Evolutionary conservation across 2,888 invertebrate genomes (phyloP).

Genomic region (Autographa pulchrina): DNA sequence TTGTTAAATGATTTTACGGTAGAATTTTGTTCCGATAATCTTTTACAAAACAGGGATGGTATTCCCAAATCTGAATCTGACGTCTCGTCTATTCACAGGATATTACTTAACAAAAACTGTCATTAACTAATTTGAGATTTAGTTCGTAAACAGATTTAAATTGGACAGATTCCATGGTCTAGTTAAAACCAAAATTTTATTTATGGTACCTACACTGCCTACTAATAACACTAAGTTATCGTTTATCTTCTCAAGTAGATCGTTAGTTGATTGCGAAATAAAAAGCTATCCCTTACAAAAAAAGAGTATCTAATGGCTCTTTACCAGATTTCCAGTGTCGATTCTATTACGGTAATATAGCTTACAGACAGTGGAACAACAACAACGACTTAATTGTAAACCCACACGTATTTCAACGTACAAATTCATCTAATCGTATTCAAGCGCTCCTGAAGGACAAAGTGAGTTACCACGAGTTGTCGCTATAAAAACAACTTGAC

Average conservation of each 20-base stretch:
- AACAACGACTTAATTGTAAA: background rate
- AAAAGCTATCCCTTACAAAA: no score
- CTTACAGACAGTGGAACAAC: background rate
- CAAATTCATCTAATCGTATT: slow-evolving; percentile 12
- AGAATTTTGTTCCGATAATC: background rate
- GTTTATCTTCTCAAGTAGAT: no score
- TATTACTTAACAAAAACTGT: slow-evolving; percentile 4
- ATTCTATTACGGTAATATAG: background rate
- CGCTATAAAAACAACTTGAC: slow-evolving; percentile 35
- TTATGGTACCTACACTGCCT: no score
- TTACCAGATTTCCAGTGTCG: background rate
- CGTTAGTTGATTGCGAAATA: no score
- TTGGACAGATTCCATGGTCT: background rate
- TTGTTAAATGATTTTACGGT: slow-evolving; percentile 6
- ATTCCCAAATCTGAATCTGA: slow-evolving; percentile 2
- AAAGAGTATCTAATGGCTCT: no score
- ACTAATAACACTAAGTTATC: no score
- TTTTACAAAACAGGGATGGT: background rate
- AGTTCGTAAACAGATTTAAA: background rate
- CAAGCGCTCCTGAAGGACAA: slow-evolving; percentile 23
- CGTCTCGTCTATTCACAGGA: background rate
- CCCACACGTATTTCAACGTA: background rate
- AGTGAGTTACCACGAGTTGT: slow-evolving; percentile 6
- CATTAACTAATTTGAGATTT: background rate
- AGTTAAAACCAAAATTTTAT: no score